Evolutionary conservation across 2,888 invertebrate genomes (phyloP), one percentile per base, ranked within the genome.

Genomic region (Meloe dianella): DNA sequence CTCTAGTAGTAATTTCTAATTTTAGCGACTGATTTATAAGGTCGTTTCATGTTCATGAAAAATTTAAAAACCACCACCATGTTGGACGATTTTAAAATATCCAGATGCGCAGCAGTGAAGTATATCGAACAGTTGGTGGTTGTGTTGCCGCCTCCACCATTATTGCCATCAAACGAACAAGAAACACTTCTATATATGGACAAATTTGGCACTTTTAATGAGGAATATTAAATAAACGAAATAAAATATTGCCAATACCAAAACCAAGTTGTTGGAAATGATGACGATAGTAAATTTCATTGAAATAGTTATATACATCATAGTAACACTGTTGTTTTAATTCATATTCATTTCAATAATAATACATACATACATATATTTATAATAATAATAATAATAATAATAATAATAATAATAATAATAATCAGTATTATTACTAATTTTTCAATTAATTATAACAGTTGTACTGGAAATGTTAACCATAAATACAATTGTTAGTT

Each of bases 1-100:
- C 66, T 66, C 54, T 24, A 59, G 73, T 73, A 76, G 74, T 79
- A 78, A 77, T 73, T 79, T 74, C 76, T 78, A 79, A 80, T 81
- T 77, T 76, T 61, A 65, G 65, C 60, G 68, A 63, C 73, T 77
- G 79, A 80, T 78, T 78, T 80, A 79, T 78, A 71, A 68, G 71
- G 75, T 71, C 72, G 70, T 74, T 73, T 70, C 68, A 65, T 66
- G 66, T 73, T 78, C 76, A 77, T 80, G 73, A 73, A 78, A 79
- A 78, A 80, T 80, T 79, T 78, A 79, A 76, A 76, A 78, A 78
- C 76, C 41, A 35, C 35, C 75, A 74, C 73, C 70, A 70, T 73
- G 73, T 72, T 73, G 74, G 73, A 70, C 65, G 70, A 67, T 72
- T 74, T 72, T 69, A 66, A 65, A 74, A 71, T 71, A 70, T 73